Conservation (phyloP, 2,113 vertebrate species). For the Plestiodon gilberti region DNA sequence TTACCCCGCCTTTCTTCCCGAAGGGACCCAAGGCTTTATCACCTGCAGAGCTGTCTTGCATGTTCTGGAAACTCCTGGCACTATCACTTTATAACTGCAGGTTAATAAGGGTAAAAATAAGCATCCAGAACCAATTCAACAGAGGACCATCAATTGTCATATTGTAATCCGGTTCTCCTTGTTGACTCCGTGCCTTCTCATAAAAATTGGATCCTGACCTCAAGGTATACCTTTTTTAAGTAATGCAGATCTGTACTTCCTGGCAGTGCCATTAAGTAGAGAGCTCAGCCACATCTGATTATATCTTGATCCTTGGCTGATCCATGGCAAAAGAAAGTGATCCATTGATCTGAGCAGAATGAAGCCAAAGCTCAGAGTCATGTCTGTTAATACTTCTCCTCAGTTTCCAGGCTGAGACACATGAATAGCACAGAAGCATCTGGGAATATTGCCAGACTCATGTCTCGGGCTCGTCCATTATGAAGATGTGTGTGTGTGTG, state of each 20-base stretch:
- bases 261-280: rapidly evolving
- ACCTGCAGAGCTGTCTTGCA: background rate
- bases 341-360: background rate
- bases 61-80: background rate
- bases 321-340: background rate
- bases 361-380: background rate
- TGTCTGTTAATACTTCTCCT: background rate
- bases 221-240: background rate
- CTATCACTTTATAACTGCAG: background rate
- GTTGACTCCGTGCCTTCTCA: background rate
- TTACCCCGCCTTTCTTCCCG: no score
- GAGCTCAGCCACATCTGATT: background rate
- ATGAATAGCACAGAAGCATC: background rate
- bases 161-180: background rate
- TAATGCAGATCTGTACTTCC: background rate
- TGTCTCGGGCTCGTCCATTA: background rate
- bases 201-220: background rate
- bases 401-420: background rate
- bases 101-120: background rate
- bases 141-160: background rate
- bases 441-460: background rate
- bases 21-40: no score
- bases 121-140: background rate
- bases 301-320: background rate
- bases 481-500: background rate